Percentiles rank a stretch among this genome's conserved stretches.
Conservation (phyloP, 2,888 invertebrate species). For the Luffia ferchaultella region DNA sequence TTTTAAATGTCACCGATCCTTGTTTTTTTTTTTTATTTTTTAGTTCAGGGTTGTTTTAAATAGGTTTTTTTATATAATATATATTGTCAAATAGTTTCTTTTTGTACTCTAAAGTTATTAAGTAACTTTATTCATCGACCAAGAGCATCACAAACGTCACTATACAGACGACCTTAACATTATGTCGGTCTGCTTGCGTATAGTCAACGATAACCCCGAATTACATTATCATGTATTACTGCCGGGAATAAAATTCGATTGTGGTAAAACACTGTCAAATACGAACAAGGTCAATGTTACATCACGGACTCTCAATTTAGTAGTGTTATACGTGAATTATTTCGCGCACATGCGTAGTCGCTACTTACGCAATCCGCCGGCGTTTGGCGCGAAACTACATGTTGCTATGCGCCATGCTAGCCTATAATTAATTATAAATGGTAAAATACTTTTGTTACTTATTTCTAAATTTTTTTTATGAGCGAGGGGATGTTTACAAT, state of each 20-base stretch:
- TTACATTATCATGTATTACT: constrained; percentile 53
- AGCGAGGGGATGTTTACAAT: too few relatives aligned
- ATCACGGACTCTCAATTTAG: neutral
- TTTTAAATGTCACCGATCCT: too few relatives aligned
- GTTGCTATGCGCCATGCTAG: neutral
- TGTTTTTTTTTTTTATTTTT: too few relatives aligned
- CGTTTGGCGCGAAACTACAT: neutral
- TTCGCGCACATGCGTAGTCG: neutral
- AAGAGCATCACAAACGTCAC: neutral
- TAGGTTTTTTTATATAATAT: too few relatives aligned
- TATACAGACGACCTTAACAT: neutral
- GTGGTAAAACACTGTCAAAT: constrained; percentile 9
- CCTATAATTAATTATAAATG: too few relatives aligned
- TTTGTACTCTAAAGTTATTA: too few relatives aligned
- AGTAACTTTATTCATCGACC: neutral
- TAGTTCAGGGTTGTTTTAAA: too few relatives aligned
- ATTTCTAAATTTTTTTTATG: too few relatives aligned
- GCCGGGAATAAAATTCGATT: constrained; percentile 19
- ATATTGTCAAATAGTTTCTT: too few relatives aligned
- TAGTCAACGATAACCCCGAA: constrained; percentile 46
- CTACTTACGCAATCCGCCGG: neutral
- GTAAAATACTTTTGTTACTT: too few relatives aligned
- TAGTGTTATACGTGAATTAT: neutral
- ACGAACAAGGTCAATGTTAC: neutral
- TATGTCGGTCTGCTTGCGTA: neutral